Percentiles rank a stretch among this genome's conserved stretches.
These are phyloP conservation scores for Rattus rattus DNA, from an alignment of 2,113 vertebrate genomes.

Conservation along the genomic window DNA sequence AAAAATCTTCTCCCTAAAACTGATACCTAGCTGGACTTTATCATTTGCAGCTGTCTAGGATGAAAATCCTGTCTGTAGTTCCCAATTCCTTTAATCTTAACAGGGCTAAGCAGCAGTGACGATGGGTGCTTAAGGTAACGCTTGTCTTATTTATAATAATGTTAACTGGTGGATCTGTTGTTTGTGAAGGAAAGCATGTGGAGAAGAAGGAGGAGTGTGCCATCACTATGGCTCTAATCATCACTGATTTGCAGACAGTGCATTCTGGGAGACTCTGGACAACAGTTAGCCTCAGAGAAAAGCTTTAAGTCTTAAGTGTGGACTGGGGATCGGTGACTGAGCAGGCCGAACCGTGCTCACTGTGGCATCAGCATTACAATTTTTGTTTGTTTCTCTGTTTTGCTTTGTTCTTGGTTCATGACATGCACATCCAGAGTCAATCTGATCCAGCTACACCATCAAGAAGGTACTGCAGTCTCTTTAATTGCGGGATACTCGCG, in stretches of 20 bases:
- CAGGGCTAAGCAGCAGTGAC: neutral
- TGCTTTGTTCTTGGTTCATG: constrained; percentile 1
- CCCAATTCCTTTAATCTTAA: neutral
- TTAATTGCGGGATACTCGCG: neutral
- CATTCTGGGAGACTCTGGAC: constrained; percentile 39
- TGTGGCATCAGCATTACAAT: neutral
- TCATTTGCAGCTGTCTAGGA: neutral
- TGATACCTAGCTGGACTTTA: neutral
- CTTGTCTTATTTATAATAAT: neutral
- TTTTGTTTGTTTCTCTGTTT: neutral
- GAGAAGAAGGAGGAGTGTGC: neutral
- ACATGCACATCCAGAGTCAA: neutral
- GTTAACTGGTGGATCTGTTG: neutral
- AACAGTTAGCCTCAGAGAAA: neutral
- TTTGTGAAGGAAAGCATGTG: constrained; percentile 6
- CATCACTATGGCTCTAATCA: neutral
- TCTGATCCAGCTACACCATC: neutral
- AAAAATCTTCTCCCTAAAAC: neutral
- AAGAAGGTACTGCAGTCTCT: neutral
- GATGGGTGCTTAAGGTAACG: no score
- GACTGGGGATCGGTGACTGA: neutral
- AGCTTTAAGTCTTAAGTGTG: neutral
- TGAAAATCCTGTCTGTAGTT: neutral
- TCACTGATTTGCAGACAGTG: neutral
- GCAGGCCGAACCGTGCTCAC: neutral